A percentile compares a stretch with the other conserved stretches of the same genome.
phyloP scores from a whole-genome alignment of 2,797 vertebrate genomes.

The Melanogrammus aeglefinus region DNA sequence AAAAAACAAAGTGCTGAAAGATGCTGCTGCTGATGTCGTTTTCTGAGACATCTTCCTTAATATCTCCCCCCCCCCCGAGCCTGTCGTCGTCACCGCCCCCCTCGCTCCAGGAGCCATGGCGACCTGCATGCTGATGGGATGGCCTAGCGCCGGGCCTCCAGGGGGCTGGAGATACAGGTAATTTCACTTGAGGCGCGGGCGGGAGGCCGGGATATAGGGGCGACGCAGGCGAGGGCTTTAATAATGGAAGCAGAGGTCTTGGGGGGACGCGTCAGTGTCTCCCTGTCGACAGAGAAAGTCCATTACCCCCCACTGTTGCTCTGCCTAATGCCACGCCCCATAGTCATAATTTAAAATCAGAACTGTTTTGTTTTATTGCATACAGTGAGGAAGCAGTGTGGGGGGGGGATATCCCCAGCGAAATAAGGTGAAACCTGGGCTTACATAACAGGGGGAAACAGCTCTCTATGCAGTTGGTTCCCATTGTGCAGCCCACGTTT shows the following conservation, averaged over 20 bases:
- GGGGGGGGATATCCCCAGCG: conserved; percentile 25
- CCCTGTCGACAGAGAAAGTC: conserved; percentile 70
- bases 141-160: conserved; percentile 39
- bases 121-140: background rate
- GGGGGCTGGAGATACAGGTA: conserved; percentile 58
- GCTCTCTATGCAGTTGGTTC: background rate
- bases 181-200: conserved; percentile 59
- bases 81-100: background rate
- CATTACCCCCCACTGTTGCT: conserved; percentile 69
- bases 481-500: background rate
- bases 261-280: conserved; percentile 59
- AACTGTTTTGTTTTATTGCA: conserved; percentile 52
- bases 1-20: background rate
- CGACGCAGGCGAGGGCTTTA: conserved; percentile 48
- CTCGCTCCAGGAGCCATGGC: background rate
- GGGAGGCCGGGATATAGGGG: conserved; percentile 44
- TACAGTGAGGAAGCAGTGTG: conserved; percentile 7
- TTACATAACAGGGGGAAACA: too few relatives aligned
- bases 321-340: conserved; percentile 62
- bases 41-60: too few relatives aligned
- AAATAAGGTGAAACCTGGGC: conserved; percentile 3
- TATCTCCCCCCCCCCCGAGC: too few relatives aligned
- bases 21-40: background rate
- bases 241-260: conserved; percentile 70
- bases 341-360: conserved; percentile 68